Evolutionary conservation across 2,113 vertebrate genomes (phyloP), one percentile per base, ranked within the genome.

Genomic region (Myocastor coypus): DNA sequence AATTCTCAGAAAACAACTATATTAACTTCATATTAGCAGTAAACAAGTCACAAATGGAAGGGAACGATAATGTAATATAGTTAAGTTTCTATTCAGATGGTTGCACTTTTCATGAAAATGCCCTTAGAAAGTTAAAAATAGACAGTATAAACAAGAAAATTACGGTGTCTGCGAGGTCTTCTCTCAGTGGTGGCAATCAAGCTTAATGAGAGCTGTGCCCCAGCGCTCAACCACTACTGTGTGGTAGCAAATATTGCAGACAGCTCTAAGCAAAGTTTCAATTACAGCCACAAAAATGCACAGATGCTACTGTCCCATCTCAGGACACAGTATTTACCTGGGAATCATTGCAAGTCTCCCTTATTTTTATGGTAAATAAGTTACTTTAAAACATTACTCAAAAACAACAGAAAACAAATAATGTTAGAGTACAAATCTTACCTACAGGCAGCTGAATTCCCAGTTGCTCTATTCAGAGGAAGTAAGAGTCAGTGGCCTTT

Each of bases 371-470:
- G 83, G 7, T 91, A 85, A 81, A 19, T 63, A 94, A 96, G 90
- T 93, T 92, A 95, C 80, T 92, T 97, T 83, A 96, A 95, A 97
- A 87, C 55, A 52, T 17, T 50, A 94, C 61, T 90, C 83, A 37
- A 30, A 66, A 96, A 81, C 59, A 97, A 52, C 68, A 96, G 83
- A 86, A 97, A 80, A 95, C 55, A 82, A 97, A 83, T 57, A 61
- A 96, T 73, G 78, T 82, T 52, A 95, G 97, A 97, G 93, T 95
- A 40, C 89, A 96, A 93, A 11, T 30, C 97, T 92, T 87, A 98
- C 99, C 99, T 99, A 98, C 98, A 96, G 97, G 98, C 98, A 98
- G 98, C 97, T 0, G 52, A 95, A 82, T 94, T 97, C 37, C 87
- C 92, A 87, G 95, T 94, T 92, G 94, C 77, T 98, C 96, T 97